phyloP scores from a whole-genome alignment of 2,888 invertebrate genomes.

The Crioceris asparagi region DNA sequence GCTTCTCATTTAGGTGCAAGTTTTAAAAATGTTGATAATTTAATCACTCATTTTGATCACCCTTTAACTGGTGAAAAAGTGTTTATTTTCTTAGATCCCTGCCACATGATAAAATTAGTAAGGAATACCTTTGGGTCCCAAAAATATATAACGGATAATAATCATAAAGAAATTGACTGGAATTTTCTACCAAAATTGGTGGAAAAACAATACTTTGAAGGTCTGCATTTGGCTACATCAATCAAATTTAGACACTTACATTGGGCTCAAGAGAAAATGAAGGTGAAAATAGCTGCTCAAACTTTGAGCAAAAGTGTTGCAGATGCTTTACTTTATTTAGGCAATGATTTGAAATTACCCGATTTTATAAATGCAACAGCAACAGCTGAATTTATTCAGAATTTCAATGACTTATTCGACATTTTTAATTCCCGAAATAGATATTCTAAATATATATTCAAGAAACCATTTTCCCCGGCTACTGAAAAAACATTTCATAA shows the following conservation, averaged over 20 bases:
- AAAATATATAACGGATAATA: slow-evolving; percentile 10
- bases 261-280: slow-evolving; percentile 15
- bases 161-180: slow-evolving; percentile 16
- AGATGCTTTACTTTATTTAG: slow-evolving; percentile 10
- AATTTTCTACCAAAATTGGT: too few species aligned
- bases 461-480: slow-evolving; percentile 6
- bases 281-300: slow-evolving; percentile 15
- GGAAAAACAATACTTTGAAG: slow-evolving; percentile 4
- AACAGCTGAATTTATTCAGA: slow-evolving; percentile 9
- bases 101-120: slow-evolving; percentile 23
- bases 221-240: slow-evolving; percentile 10
- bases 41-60: slow-evolving; percentile 6
- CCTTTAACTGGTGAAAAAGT: slow-evolving; percentile 10
- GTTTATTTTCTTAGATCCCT: slow-evolving; percentile 18
- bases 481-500: slow-evolving; percentile 7
- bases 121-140: slow-evolving; percentile 17
- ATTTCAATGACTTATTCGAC: slow-evolving; percentile 11
- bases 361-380: slow-evolving; percentile 7
- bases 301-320: slow-evolving; percentile 12
- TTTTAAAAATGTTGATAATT: slow-evolving; percentile 9
- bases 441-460: slow-evolving; percentile 7
- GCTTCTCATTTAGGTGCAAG: slow-evolving; percentile 14
- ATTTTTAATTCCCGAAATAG: slow-evolving; percentile 12
- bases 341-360: slow-evolving; percentile 7
- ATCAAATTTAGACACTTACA: slow-evolving; percentile 6